These are phyloP conservation scores for Dasypus novemcinctus DNA, from an alignment of 2,113 vertebrate species.

Conservation along the genomic window DNA sequence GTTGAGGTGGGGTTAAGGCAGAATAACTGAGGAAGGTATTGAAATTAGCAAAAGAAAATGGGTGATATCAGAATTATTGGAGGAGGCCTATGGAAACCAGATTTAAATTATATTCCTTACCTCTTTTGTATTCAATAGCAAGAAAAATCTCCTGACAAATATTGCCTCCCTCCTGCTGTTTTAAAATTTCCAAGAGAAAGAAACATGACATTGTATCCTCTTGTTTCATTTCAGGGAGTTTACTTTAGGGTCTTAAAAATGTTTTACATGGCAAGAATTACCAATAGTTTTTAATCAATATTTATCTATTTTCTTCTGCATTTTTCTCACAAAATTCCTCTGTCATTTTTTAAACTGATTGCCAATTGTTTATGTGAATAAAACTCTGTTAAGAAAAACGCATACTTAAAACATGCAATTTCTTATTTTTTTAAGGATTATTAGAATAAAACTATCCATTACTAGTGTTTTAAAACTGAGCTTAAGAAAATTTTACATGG, in stretches of 20 bases:
- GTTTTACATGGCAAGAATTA: background rate
- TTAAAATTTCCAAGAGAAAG: conserved; percentile 31
- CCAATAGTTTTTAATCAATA: conserved; percentile 41
- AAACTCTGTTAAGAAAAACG: background rate
- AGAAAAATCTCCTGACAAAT: conserved; percentile 27
- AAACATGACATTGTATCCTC: conserved; percentile 47
- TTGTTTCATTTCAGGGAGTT: conserved; percentile 59
- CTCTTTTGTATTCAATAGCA: conserved; percentile 40
- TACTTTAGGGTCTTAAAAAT: conserved; percentile 36
- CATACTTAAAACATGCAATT: background rate
- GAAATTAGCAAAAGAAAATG: background rate
- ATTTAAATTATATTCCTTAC: background rate
- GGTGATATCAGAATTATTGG: background rate
- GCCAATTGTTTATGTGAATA: background rate
- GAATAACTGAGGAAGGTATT: background rate
- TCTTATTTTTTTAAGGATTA: background rate
- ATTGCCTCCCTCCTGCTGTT: background rate
- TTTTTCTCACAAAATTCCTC: background rate
- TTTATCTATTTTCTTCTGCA: background rate
- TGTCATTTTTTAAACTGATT: background rate
- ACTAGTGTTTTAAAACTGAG: background rate
- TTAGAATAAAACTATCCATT: background rate
- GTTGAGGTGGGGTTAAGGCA: background rate
- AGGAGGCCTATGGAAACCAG: background rate
- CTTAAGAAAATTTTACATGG: background rate